Base-by-base conservation (phyloP, 2,113 vertebrate species). In the Pseudolaguvia tuberculata region DNA sequence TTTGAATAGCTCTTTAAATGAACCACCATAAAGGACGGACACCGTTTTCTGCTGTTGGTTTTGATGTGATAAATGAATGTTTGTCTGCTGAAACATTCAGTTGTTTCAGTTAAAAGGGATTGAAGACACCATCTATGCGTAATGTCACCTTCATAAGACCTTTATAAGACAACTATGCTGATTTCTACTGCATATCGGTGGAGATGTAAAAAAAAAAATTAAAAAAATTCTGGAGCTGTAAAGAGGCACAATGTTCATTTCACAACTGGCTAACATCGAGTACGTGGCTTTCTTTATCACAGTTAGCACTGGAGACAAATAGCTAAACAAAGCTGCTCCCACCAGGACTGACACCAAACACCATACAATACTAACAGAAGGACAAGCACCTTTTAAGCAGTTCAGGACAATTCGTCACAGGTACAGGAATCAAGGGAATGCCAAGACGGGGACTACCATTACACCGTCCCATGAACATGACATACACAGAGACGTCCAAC, bases 321-420 rank as follows among this genome's bases (percentile, higher is more conserved):
- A 61, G 51, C 71, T 70, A 77, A 72, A 65, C 51, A 74, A 57
- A 51, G 50, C 72, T 17, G 57, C 25, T 72, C 45, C 65, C 75
- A 90, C 84, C 84, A 77, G 50, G 85, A 83, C 84, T 83, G 88
- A 76, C 87, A 89, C 87, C n/a, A n/a, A 82, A 87, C 71, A 82
- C 80, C 39, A 79, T 70, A 83, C 83, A 77, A 88, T 80, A 86
- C 82, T 80, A 83, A 83, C 81, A 79, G 87, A 87, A 86, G 86
- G 83, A 86, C 86, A 79, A 86, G 76, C 29, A 77, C 55, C 72
- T 57, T 73, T 74, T 72, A 52, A 68, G 74, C 62, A 77, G 63
- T 71, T 52, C 72, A 81, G 62, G 52, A 77, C 56, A 56, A 27
- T 31, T 77, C 70, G 76, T 75, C 59, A 80, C 62, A 72, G 70